A percentile compares a stretch with the other conserved stretches of the same genome.
phyloP scores from a whole-genome alignment of 2,797 vertebrate species.

The Psittacula echo region DNA sequence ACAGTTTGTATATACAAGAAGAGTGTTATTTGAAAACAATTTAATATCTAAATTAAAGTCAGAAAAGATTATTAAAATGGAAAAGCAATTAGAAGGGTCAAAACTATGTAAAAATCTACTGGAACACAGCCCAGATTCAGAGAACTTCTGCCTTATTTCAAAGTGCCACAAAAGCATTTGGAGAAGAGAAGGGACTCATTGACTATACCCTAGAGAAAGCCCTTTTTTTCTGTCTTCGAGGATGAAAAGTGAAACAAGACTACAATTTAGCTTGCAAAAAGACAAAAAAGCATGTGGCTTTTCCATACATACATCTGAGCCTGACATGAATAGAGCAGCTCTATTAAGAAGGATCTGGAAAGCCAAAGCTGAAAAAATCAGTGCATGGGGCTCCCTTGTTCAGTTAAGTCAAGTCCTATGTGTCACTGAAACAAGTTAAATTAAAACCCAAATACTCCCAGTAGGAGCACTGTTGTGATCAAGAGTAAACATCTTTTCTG shows the following conservation, averaged over 20 bases:
- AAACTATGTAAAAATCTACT: conserved; percentile 31
- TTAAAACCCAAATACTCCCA: neutral
- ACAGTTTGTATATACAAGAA: neutral
- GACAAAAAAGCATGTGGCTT: neutral
- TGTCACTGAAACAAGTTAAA: neutral
- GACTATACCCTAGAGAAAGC: conserved; percentile 17
- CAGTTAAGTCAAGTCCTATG: neutral
- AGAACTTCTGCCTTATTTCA: conserved; percentile 33
- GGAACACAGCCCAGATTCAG: conserved; percentile 37
- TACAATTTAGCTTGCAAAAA: conserved; percentile 39
- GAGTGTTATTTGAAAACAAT: neutral
- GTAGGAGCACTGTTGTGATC: neutral
- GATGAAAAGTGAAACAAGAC: conserved; percentile 20
- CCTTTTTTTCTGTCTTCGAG: neutral
- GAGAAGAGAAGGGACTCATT: conserved; percentile 26
- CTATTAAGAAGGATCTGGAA: neutral
- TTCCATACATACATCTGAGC: conserved; percentile 25
- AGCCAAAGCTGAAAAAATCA: conserved; percentile 5
- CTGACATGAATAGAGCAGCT: neutral
- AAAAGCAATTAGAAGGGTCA: neutral
- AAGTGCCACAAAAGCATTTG: conserved; percentile 11
- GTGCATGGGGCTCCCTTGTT: neutral
- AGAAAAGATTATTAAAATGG: neutral
- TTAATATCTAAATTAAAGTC: neutral
- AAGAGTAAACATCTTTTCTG: neutral